A percentile compares a stretch with the other conserved stretches of the same genome.
phyloP scores from a whole-genome alignment of 2,113 vertebrate species.

The Falco punctatus region DNA sequence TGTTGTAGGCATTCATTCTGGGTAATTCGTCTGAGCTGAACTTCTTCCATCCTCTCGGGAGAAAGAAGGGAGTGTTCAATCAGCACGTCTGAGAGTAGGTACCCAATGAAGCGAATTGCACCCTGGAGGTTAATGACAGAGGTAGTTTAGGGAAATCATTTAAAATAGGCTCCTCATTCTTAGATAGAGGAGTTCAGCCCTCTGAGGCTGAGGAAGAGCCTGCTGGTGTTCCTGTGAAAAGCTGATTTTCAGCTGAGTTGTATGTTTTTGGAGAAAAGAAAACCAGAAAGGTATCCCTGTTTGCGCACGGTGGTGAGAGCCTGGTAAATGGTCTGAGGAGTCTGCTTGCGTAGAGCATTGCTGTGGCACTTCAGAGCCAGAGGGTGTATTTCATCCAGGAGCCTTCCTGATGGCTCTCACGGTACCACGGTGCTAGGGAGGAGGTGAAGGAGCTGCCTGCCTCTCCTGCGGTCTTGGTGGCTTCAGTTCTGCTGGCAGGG shows the following conservation, averaged over 20 bases:
- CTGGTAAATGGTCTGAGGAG: neutral
- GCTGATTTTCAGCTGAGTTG: slow-evolving; percentile 18
- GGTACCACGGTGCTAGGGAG: neutral
- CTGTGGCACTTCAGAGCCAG: neutral
- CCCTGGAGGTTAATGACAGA: neutral
- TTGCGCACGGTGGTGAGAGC: neutral
- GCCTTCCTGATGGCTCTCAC: neutral
- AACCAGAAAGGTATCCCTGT: neutral
- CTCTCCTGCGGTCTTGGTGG: neutral
- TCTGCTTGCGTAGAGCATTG: neutral
- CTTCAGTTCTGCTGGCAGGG: neutral
- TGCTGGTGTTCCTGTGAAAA: slow-evolving; percentile 32
- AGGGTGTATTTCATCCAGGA: neutral
- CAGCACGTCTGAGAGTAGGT: neutral
- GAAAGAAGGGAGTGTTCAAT: neutral
- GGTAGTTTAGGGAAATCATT: neutral
- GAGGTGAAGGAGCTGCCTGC: neutral
- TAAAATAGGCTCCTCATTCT: neutral
- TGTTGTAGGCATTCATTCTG: neutral
- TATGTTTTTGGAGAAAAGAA: neutral
- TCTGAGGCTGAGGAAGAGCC: neutral
- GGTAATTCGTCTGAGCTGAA: neutral
- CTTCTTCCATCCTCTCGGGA: neutral
- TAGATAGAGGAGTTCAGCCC: neutral
- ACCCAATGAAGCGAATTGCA: neutral